Conservation (phyloP, 2,797 vertebrate genomes). For the Lepus oiostolus region DNA sequence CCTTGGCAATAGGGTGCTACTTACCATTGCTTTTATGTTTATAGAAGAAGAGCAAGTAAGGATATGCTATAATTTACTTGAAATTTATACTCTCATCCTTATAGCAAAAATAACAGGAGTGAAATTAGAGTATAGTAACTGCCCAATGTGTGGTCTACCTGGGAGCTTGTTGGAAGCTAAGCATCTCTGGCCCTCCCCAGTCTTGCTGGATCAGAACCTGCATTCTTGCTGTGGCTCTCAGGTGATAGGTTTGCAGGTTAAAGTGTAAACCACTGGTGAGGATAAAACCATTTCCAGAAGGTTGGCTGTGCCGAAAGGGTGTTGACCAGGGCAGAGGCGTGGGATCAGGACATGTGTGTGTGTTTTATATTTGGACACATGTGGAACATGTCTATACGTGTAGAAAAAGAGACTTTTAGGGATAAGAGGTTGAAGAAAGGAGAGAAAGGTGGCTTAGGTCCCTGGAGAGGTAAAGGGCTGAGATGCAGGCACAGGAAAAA, state of each 20-base stretch:
- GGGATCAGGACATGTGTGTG: background rate
- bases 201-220: background rate
- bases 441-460: background rate
- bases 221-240: background rate
- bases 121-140: background rate
- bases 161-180: background rate
- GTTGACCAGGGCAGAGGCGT: background rate
- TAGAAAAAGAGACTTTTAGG: background rate
- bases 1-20: background rate
- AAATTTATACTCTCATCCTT: background rate
- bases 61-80: background rate
- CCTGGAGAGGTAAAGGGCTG: background rate
- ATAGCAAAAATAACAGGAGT: slow-evolving; percentile 15
- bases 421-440: background rate
- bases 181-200: background rate
- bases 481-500: background rate
- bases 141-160: background rate
- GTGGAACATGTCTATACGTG: background rate
- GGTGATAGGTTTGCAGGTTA: background rate
- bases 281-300: background rate
- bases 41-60: background rate
- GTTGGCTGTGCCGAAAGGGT: background rate
- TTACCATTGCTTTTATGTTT: background rate
- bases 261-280: background rate
- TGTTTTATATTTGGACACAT: background rate